A percentile compares a stretch with the other conserved stretches of the same genome.
These are phyloP conservation scores for Onthophagus sagittarius DNA, from an alignment of 2,888 invertebrate genomes.

Conservation along the genomic window DNA sequence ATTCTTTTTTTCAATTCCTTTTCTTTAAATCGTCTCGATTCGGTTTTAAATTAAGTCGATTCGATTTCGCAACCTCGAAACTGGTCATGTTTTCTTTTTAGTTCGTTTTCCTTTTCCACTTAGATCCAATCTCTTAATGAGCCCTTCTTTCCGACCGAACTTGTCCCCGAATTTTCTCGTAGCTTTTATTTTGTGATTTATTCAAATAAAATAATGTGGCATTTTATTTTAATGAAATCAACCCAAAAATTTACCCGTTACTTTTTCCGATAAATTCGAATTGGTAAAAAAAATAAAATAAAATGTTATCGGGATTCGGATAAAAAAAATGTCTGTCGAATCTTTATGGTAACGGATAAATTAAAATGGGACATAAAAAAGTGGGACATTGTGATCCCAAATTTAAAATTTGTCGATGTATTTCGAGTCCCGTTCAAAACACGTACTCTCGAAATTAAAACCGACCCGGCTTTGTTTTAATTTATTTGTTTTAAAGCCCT, in stretches of 20 bases:
- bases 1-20: not conserved
- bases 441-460: not conserved
- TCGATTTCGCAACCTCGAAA: not conserved
- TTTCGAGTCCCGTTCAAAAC: not conserved
- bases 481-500: not conserved
- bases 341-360: not conserved
- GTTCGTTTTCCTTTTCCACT: not conserved
- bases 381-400: not conserved
- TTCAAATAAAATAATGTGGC: too few species aligned
- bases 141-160: slow-evolving; percentile 1
- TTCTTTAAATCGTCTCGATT: not conserved
- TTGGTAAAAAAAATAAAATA: too few species aligned
- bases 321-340: not conserved
- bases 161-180: not conserved
- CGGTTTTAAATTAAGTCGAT: not conserved
- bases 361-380: not conserved
- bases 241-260: too few species aligned
- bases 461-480: not conserved
- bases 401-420: not conserved
- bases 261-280: too few species aligned
- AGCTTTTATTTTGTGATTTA: too few species aligned
- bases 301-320: too few species aligned
- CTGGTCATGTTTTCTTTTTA: not conserved
- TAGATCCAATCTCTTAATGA: slow-evolving; percentile 20
- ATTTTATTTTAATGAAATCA: too few species aligned